These are phyloP conservation scores for Philhelius pedissequus DNA, from an alignment of 2,888 invertebrate species.

Conservation along the genomic window DNA sequence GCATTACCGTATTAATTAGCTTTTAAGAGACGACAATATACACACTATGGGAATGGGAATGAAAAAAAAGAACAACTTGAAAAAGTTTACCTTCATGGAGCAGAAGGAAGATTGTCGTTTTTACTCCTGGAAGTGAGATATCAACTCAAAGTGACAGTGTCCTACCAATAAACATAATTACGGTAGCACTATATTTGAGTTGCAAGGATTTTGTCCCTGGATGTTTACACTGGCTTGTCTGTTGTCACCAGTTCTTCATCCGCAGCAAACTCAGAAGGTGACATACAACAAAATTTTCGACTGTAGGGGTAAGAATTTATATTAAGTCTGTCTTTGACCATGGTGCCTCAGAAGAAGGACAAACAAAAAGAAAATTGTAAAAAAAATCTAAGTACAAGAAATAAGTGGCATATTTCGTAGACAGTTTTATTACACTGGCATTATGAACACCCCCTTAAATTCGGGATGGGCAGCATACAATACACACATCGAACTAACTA, in stretches of 20 bases:
- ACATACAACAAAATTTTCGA: background rate
- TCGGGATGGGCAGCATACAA: slow-evolving; percentile 15
- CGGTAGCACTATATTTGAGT: slow-evolving; percentile 45
- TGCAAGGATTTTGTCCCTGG: slow-evolving; percentile 13
- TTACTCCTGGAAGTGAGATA: background rate
- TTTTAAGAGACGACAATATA: slow-evolving; percentile 21
- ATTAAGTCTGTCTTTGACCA: slow-evolving; percentile 25
- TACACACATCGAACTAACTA: slow-evolving; percentile 1
- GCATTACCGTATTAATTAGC: slow-evolving; percentile 67
- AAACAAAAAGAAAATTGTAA: background rate
- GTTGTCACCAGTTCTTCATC: background rate
- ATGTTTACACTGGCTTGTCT: background rate
- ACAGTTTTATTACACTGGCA: slow-evolving; percentile 65
- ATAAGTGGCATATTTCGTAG: slow-evolving; percentile 68
- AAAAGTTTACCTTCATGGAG: slow-evolving; percentile 27
- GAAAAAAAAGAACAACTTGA: background rate
- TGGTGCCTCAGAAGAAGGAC: background rate
- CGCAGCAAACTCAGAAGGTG: background rate
- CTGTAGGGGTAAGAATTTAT: background rate
- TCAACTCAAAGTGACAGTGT: slow-evolving; percentile 30
- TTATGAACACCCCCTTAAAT: slow-evolving; percentile 62
- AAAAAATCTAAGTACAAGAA: slow-evolving; percentile 26
- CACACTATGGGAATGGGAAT: background rate
- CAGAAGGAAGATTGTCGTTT: background rate
- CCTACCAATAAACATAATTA: slow-evolving; percentile 58